phyloP scores from a whole-genome alignment of 2,797 vertebrate species.

The Chelon labrosus region DNA sequence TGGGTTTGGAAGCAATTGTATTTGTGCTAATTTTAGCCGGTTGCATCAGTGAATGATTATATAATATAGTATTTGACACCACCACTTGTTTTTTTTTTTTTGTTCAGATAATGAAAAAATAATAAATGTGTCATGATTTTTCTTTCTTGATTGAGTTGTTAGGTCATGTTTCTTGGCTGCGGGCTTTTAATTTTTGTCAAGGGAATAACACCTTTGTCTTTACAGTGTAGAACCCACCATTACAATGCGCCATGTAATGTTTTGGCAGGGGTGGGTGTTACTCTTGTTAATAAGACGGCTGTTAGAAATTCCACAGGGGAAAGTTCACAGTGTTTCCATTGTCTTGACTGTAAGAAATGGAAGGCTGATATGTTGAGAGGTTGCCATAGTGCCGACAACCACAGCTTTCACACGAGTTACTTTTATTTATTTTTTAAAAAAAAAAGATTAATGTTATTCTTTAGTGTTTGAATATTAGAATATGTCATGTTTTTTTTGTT shows the following conservation, averaged over 20 bases:
- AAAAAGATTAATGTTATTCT: slow-evolving; percentile 55
- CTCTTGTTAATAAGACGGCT: slow-evolving; percentile 67
- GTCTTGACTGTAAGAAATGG: slow-evolving; percentile 66
- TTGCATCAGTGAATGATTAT: slow-evolving; percentile 19
- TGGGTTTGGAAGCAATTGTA: slow-evolving; percentile 6
- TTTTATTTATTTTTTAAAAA: slow-evolving; percentile 10
- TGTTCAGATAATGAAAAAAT: slow-evolving; percentile 11
- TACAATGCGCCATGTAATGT: slow-evolving; percentile 62
- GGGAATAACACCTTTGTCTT: slow-evolving; percentile 30
- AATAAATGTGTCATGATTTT: slow-evolving; percentile 2
- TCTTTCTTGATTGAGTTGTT: background rate
- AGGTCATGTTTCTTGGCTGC: background rate
- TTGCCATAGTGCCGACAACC: slow-evolving; percentile 47
- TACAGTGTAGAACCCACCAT: slow-evolving; percentile 33
- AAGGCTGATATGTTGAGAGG: slow-evolving; percentile 56
- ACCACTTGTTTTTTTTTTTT: slow-evolving; percentile 15
- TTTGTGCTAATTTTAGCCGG: background rate
- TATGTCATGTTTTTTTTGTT: too few relatives aligned
- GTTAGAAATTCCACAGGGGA: slow-evolving; percentile 73
- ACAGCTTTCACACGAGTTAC: slow-evolving; percentile 29
- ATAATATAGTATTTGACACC: slow-evolving; percentile 19
- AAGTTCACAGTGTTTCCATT: slow-evolving; percentile 74
- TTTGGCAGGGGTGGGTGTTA: slow-evolving; percentile 68
- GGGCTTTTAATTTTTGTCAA: slow-evolving; percentile 21
- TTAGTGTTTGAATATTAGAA: slow-evolving; percentile 24